A percentile compares a stretch with the other conserved stretches of the same genome.
Evolutionary conservation across 2,888 invertebrate species (phyloP).

Genomic region (Trimorus sp.): DNA sequence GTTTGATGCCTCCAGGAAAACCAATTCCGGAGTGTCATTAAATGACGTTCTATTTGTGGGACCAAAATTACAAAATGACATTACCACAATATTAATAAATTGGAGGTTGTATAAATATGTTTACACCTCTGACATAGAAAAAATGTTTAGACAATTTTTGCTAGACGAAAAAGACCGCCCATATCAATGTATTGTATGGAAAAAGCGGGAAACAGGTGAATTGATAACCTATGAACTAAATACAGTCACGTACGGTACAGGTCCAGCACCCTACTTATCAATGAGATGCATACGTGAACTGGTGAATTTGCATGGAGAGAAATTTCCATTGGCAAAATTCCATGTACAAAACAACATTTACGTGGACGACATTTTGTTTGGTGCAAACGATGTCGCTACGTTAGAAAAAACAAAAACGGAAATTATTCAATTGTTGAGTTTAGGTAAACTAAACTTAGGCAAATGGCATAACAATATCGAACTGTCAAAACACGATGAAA

Average conservation of each 20-base stretch:
- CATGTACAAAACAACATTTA: neutral
- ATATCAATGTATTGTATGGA: constrained; percentile 8
- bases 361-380: constrained; percentile 10
- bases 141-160: constrained; percentile 4
- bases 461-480: too few species aligned
- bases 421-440: too few species aligned
- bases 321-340: constrained; percentile 6
- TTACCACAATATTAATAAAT: neutral
- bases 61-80: constrained; percentile 11
- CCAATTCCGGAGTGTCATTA: neutral
- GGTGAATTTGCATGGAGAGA: neutral
- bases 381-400: neutral
- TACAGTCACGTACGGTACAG: constrained; percentile 14
- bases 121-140: too few species aligned
- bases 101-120: neutral
- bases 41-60: constrained; percentile 4
- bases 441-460: too few species aligned
- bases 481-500: too few species aligned
- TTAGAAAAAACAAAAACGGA: too few species aligned
- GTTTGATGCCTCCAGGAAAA: constrained; percentile 5
- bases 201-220: neutral
- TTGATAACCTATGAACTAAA: neutral
- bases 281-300: neutral
- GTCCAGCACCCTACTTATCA: neutral
- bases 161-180: neutral